Conservation (phyloP, 2,113 vertebrate genomes). For the Gallinago media region DNA sequence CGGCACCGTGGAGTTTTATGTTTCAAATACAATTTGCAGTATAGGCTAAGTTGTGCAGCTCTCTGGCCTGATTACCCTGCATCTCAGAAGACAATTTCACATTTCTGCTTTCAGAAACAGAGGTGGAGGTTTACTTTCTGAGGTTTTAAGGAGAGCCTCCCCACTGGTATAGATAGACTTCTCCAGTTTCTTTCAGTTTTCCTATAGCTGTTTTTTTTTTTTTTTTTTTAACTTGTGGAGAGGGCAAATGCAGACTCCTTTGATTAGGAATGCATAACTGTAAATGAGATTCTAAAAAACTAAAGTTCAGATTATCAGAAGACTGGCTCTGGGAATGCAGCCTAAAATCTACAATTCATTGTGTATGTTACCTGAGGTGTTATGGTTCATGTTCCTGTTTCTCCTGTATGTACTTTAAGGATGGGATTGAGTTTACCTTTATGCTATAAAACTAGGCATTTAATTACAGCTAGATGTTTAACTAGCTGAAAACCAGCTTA, state of each 20-base stretch:
- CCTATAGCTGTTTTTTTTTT: background rate
- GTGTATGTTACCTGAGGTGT: background rate
- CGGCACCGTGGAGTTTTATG: background rate
- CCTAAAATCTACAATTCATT: background rate
- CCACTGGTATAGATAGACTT: background rate
- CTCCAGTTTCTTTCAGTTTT: background rate
- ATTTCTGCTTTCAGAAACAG: background rate
- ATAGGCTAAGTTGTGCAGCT: background rate
- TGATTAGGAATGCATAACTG: background rate
- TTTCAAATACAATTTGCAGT: background rate
- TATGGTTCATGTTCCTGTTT: background rate
- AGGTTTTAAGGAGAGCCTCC: background rate
- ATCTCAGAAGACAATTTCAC: background rate
- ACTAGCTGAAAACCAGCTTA: background rate
- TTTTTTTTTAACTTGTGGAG: background rate
- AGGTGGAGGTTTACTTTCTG: background rate
- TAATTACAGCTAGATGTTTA: background rate
- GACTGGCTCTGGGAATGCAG: background rate
- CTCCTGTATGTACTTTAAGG: background rate
- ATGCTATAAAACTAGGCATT: background rate
- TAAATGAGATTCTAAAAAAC: background rate
- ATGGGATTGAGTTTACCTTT: background rate
- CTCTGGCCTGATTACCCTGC: background rate
- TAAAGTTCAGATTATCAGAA: background rate
- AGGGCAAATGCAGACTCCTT: background rate